Percentiles rank a stretch among this genome's conserved stretches.
Evolutionary conservation across 2,113 vertebrate genomes (phyloP).

Genomic region (Ciconia maguari): DNA sequence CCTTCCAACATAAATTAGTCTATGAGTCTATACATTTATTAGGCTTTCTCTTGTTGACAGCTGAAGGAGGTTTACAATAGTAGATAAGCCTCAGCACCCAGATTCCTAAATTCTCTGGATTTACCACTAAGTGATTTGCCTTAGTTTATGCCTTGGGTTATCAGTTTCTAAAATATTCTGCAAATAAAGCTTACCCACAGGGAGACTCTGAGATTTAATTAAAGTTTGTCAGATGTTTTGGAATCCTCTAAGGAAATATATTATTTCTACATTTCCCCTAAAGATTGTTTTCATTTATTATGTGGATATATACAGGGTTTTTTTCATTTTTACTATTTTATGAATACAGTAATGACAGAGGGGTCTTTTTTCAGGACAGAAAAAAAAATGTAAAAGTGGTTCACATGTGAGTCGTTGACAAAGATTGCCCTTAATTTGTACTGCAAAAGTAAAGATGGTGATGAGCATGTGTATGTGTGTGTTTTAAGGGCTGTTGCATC

Average conservation of each 20-base stretch:
- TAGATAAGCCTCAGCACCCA: background rate
- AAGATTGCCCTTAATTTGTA: background rate
- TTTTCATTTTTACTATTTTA: background rate
- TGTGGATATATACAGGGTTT: background rate
- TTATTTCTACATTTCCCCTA: background rate
- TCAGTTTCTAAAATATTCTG: background rate
- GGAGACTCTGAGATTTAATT: background rate
- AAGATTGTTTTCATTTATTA: background rate
- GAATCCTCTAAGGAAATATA: background rate
- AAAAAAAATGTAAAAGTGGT: background rate
- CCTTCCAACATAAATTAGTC: background rate
- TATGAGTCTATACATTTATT: background rate
- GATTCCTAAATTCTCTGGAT: background rate
- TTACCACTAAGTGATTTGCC: background rate
- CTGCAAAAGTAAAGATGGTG: background rate
- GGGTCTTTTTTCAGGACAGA: background rate
- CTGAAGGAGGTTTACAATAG: background rate
- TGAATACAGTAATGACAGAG: background rate
- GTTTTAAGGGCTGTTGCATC: background rate
- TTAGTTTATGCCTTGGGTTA: background rate
- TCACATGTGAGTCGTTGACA: background rate
- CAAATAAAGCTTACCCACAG: background rate
- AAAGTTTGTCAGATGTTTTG: background rate
- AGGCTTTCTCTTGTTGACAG: background rate
- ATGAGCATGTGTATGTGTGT: background rate